Evolutionary conservation across 1,140 invertebrate genomes (phyloP).

Genomic region (Plectus sambesii): DNA sequence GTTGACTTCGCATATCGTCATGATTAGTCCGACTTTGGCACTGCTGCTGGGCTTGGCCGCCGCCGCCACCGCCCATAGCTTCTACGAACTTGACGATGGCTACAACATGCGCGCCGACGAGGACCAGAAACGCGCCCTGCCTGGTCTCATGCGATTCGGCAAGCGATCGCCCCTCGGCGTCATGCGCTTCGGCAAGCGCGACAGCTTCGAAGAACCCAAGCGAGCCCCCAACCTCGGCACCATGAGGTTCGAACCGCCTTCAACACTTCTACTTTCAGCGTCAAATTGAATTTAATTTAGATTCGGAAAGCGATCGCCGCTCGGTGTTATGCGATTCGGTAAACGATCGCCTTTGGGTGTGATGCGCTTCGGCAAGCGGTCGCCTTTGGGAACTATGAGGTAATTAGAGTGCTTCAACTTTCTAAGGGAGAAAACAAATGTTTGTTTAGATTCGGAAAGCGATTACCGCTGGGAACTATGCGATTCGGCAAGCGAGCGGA

Average conservation of each 20-base stretch:
- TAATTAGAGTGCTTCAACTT: slow-evolving; percentile 15
- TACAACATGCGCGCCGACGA: slow-evolving; percentile 7
- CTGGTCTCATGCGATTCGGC: slow-evolving; percentile 28
- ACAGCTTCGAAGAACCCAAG: slow-evolving; percentile 3
- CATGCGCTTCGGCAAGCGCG: slow-evolving; percentile 32
- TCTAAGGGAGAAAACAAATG: neutral
- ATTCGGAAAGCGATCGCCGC: slow-evolving; percentile 22
- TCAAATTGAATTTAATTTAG: no score
- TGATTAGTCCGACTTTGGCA: no score
- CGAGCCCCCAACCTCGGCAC: no score
- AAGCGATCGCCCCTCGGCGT: slow-evolving; percentile 32
- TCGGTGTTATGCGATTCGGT: slow-evolving; percentile 44
- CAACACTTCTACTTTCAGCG: no score
- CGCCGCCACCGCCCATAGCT: no score
- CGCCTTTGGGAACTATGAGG: neutral
- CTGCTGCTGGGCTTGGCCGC: no score
- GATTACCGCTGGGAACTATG: slow-evolving; percentile 21
- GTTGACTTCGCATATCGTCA: no score
- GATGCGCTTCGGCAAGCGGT: slow-evolving; percentile 23
- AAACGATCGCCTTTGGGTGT: slow-evolving; percentile 19
- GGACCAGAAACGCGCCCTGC: slow-evolving; percentile 14
- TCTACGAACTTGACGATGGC: no score
- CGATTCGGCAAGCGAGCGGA: slow-evolving; percentile 22
- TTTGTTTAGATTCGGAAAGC: slow-evolving; percentile 12
- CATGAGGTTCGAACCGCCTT: no score